phyloP scores from a whole-genome alignment of 2,888 invertebrate genomes.

The Drosophila neutralis region DNA sequence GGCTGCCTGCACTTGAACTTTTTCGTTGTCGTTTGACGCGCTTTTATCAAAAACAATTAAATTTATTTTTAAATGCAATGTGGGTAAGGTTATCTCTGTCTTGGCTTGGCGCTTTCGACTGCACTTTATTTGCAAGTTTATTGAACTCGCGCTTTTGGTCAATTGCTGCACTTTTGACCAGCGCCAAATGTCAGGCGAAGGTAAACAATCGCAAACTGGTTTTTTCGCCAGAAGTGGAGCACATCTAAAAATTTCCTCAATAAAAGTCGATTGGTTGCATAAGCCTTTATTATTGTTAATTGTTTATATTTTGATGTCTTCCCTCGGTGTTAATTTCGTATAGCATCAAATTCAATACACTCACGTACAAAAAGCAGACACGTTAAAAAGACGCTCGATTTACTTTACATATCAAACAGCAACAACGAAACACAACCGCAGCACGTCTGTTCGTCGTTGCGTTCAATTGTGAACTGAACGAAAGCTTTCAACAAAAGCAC shows the following conservation, averaged over 20 bases:
- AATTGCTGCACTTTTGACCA: slow-evolving; percentile 62
- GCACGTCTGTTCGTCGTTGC: slow-evolving; percentile 42
- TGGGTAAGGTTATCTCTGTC: slow-evolving; percentile 50
- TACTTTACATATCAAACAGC: slow-evolving; percentile 7
- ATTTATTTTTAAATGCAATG: slow-evolving; percentile 41
- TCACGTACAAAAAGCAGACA: slow-evolving; percentile 50
- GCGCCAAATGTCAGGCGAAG: slow-evolving; percentile 46
- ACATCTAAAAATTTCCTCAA: slow-evolving; percentile 47
- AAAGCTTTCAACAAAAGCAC: slow-evolving; percentile 25
- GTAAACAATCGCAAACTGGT: slow-evolving; percentile 65
- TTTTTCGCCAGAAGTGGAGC: slow-evolving; percentile 52
- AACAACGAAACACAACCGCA: slow-evolving; percentile 18
- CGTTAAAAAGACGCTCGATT: slow-evolving; percentile 39
- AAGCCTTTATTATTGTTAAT: slow-evolving; percentile 48
- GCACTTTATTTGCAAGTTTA: slow-evolving; percentile 47
- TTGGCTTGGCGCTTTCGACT: slow-evolving; percentile 2
- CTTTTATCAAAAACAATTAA: slow-evolving; percentile 47
- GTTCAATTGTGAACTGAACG: slow-evolving; percentile 50
- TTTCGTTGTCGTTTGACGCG: slow-evolving; percentile 13
- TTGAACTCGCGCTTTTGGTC: slow-evolving; percentile 65
- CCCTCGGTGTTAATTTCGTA: slow-evolving; percentile 44
- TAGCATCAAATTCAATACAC: slow-evolving; percentile 56
- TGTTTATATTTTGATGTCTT: slow-evolving; percentile 27
- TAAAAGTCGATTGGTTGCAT: slow-evolving; percentile 39
- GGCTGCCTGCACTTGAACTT: slow-evolving; percentile 67